A percentile compares a stretch with the other conserved stretches of the same genome.
These are phyloP conservation scores for Cydia splendana DNA, from an alignment of 1,140 invertebrate genomes.

Conservation along the genomic window DNA sequence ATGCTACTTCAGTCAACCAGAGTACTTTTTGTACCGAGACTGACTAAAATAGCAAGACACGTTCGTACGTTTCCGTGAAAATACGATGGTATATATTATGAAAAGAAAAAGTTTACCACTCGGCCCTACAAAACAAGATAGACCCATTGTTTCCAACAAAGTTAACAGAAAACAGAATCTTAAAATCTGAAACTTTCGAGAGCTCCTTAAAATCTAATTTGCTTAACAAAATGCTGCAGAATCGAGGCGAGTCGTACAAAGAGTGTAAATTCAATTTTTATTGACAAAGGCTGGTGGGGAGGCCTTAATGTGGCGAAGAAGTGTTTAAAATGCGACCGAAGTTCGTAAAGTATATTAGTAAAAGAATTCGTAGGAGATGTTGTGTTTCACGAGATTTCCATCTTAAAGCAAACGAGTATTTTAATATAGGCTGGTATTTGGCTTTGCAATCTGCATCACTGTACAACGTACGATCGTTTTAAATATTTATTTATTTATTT, in stretches of 20 bases:
- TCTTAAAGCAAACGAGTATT: too few species aligned
- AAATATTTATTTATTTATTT: too few species aligned
- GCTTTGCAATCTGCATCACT: too few species aligned
- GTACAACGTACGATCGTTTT: too few species aligned
- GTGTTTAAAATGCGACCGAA: slow-evolving; percentile 28
- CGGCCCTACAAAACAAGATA: not conserved
- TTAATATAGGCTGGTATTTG: too few species aligned
- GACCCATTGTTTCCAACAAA: slow-evolving; percentile 14
- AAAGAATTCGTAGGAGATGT: not conserved
- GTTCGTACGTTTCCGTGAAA: too few species aligned
- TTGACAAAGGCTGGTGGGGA: slow-evolving; percentile 5
- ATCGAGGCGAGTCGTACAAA: slow-evolving; percentile 25
- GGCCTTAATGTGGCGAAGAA: slow-evolving; percentile 1
- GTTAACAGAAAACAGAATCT: slow-evolving; percentile 9
- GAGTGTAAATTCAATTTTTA: slow-evolving; percentile 30
- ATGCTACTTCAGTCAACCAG: too few species aligned
- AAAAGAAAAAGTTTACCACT: not conserved
- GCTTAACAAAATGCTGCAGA: slow-evolving; percentile 15
- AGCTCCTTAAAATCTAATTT: slow-evolving; percentile 24
- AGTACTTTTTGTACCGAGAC: too few species aligned
- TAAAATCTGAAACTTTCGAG: not conserved
- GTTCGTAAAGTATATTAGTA: not conserved
- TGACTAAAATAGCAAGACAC: too few species aligned
- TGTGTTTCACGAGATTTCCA: not conserved
- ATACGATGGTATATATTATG: not conserved